phyloP scores from a whole-genome alignment of 2,888 invertebrate species.

The Norana najaformis region DNA sequence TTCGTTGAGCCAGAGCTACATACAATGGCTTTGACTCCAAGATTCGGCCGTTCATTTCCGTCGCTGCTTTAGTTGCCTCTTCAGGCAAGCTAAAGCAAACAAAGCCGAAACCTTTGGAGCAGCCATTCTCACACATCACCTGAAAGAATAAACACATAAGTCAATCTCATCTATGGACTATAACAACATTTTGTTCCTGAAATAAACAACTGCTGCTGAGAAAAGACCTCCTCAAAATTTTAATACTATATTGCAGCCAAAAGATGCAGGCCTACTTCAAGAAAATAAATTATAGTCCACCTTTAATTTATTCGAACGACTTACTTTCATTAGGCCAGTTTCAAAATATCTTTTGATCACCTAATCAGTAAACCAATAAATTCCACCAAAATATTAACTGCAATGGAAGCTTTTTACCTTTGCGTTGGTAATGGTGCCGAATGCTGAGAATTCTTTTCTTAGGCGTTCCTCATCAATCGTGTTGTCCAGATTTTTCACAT shows the following conservation, averaged over 20 bases:
- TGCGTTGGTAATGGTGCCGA: conserved; percentile 96
- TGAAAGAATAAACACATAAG: conserved; percentile 36
- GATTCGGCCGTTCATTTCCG: conserved; percentile 97
- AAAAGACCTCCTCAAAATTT: too few species aligned
- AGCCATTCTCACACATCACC: conserved; percentile 64
- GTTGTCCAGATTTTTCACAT: conserved; percentile 98
- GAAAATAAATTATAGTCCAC: too few species aligned
- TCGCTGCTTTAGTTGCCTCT: conserved; percentile 98
- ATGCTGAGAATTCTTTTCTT: conserved; percentile 90
- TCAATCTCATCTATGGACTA: too few species aligned
- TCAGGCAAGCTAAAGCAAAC: conserved; percentile 97
- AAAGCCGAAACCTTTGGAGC: conserved; percentile 87
- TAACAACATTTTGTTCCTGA: too few species aligned
- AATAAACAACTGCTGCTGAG: too few species aligned
- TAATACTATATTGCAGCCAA: too few species aligned
- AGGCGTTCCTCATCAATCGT: conserved; percentile 95
- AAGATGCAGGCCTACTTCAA: too few species aligned
- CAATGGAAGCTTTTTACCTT: conserved; percentile 70
- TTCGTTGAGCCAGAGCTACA: conserved; percentile 96
- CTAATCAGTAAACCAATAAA: neutral
- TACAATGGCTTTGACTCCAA: conserved; percentile 95
- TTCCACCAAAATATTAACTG: neutral
- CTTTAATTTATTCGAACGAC: neutral
- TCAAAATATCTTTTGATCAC: neutral
- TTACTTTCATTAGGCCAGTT: too few species aligned